A percentile compares a stretch with the other conserved stretches of the same genome.
Conservation (phyloP, 2,113 vertebrate genomes). For the Euleptes europaea region DNA sequence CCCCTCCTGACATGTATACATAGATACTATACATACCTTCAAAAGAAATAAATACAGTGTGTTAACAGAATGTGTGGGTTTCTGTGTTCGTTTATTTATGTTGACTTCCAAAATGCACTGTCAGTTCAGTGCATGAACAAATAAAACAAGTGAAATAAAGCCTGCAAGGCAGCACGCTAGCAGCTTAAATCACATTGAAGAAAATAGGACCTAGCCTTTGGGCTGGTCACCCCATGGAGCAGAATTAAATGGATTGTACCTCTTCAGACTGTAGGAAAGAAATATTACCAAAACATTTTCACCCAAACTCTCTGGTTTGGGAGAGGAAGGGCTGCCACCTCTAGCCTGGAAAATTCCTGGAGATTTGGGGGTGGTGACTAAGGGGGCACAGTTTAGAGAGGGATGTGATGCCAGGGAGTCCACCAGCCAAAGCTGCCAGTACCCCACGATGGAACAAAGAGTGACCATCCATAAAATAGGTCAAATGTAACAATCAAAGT, state of each 20-base stretch:
- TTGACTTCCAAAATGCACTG: background rate
- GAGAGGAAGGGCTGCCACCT: too few species aligned
- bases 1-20: background rate
- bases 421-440: background rate
- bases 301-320: background rate
- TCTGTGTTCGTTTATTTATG: background rate
- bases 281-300: background rate
- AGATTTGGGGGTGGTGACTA: too few species aligned
- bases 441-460: background rate
- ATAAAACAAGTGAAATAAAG: background rate
- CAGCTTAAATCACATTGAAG: background rate
- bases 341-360: too few species aligned
- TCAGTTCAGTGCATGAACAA: background rate
- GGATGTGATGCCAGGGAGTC: too few species aligned
- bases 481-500: background rate
- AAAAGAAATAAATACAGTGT: background rate
- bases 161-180: background rate
- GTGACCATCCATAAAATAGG: background rate
- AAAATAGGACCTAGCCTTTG: background rate
- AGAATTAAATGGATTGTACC: background rate
- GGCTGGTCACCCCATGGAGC: background rate
- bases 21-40: background rate
- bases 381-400: too few species aligned
- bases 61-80: background rate
- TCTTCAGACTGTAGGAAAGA: background rate